phyloP scores from a whole-genome alignment of 2,113 vertebrate genomes.

The Perccottus glenii region DNA sequence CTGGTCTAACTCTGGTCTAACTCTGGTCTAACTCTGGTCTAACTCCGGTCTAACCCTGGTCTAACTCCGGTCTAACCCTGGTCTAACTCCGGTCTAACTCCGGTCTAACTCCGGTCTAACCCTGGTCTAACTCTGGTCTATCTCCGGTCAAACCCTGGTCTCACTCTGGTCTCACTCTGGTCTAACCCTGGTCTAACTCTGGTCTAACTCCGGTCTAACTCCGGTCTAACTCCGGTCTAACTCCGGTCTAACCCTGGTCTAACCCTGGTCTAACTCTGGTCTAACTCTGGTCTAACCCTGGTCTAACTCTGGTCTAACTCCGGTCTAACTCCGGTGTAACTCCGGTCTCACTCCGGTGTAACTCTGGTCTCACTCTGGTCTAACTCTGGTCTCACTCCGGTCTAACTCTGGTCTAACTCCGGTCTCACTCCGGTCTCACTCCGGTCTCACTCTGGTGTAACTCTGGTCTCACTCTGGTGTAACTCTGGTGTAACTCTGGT shows the following conservation, averaged over 20 bases:
- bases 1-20: background rate
- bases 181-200: background rate
- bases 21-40: background rate
- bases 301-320: background rate
- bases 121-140: background rate
- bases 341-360: background rate
- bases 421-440: background rate
- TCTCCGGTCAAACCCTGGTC: background rate
- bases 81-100: background rate
- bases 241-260: background rate
- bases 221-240: background rate
- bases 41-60: background rate
- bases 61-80: background rate
- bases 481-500: no score
- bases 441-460: background rate
- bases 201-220: background rate
- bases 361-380: background rate
- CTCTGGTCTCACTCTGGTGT: background rate
- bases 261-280: no score
- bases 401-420: no score
- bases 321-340: background rate
- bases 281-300: background rate
- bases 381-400: background rate
- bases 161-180: background rate
- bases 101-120: background rate